phyloP scores from a whole-genome alignment of 2,888 invertebrate genomes.

The Clistopyga incitator region DNA sequence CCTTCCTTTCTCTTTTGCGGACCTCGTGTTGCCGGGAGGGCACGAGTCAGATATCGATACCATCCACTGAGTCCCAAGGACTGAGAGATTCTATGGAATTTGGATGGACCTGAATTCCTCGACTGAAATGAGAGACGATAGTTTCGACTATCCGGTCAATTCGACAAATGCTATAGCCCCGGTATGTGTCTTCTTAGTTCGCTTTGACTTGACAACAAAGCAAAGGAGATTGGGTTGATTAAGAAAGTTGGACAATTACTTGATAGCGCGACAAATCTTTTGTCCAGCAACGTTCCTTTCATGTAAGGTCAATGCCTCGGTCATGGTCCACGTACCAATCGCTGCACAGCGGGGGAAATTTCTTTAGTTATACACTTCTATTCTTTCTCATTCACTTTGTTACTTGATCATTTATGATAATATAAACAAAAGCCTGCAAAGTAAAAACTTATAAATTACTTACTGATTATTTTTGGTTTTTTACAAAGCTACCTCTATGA shows the following conservation, averaged over 20 bases:
- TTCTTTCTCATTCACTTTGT: not conserved
- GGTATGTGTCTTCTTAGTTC: not conserved
- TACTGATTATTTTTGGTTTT: too few species aligned
- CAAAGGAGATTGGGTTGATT: constrained; percentile 50
- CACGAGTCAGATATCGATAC: constrained; percentile 32
- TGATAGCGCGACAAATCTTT: constrained; percentile 36
- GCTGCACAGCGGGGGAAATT: not conserved
- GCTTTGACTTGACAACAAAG: constrained; percentile 22
- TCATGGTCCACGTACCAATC: constrained; percentile 8
- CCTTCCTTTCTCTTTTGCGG: constrained; percentile 35
- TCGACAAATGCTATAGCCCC: not conserved
- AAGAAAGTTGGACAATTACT: constrained; percentile 43
- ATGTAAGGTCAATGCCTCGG: constrained; percentile 9
- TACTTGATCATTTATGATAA: too few species aligned
- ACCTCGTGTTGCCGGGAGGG: constrained; percentile 4
- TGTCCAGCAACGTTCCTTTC: constrained; percentile 2
- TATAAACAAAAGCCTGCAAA: too few species aligned
- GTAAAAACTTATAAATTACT: too few species aligned
- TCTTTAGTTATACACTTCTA: not conserved
- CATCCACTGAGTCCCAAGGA: constrained; percentile 38
- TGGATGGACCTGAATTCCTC: constrained; percentile 57
- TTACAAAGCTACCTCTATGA: too few species aligned
- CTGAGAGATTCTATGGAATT: constrained; percentile 59
- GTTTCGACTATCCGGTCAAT: constrained; percentile 42
- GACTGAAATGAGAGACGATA: constrained; percentile 48